These are phyloP conservation scores for Dastarcus helophoroides DNA, from an alignment of 2,888 invertebrate genomes.

Conservation along the genomic window DNA sequence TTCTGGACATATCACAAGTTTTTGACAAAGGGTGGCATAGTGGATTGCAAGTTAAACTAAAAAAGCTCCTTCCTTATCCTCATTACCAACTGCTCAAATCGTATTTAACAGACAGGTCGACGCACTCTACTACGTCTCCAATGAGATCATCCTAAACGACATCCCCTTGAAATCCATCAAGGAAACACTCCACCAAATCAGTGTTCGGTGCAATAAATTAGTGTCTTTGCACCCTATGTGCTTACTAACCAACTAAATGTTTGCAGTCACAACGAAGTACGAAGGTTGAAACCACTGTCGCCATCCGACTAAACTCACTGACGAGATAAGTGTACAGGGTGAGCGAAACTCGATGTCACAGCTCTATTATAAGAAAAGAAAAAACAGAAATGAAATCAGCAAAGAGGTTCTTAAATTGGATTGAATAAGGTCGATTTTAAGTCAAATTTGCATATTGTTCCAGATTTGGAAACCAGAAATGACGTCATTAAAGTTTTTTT, in stretches of 20 bases:
- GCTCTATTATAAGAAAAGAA: too few species aligned
- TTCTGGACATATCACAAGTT: conserved; percentile 18
- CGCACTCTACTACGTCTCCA: neutral
- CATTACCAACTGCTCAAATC: conserved; percentile 14
- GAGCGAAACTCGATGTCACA: too few species aligned
- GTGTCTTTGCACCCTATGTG: too few species aligned
- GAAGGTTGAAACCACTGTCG: neutral
- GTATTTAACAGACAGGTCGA: conserved; percentile 10
- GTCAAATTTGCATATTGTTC: too few species aligned
- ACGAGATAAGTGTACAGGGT: too few species aligned
- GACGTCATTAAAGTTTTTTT: too few species aligned
- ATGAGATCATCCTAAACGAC: neutral
- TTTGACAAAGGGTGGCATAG: conserved; percentile 22
- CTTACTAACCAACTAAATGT: conserved; percentile 1
- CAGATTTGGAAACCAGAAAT: too few species aligned
- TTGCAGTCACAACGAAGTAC: too few species aligned
- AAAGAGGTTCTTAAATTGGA: too few species aligned
- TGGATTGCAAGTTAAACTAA: conserved; percentile 1
- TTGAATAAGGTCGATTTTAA: too few species aligned
- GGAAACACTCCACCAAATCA: neutral
- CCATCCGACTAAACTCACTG: too few species aligned
- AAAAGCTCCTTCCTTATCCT: conserved; percentile 1
- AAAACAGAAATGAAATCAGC: too few species aligned
- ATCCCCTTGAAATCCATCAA: conserved; percentile 1
- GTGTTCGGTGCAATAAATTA: neutral